Base-by-base conservation (phyloP, 2,797 vertebrate genomes). In the Pogoniulus pusillus region DNA sequence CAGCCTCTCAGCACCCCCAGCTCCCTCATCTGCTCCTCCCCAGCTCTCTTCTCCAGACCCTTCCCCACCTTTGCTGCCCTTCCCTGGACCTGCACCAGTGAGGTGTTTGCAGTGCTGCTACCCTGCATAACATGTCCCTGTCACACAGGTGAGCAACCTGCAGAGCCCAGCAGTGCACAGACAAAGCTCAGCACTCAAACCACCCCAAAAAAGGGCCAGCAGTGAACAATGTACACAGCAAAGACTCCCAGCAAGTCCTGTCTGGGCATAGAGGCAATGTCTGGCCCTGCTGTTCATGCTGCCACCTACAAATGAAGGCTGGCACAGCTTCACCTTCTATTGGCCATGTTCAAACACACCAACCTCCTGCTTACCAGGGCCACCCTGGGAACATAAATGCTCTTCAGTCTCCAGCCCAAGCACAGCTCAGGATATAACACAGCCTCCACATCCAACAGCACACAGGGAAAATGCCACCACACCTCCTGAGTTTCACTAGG, bases 261-360 rank as follows among this genome's bases (percentile, higher is more conserved):
- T 1, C 64, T 1, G 8, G 17, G 41, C 68, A n/a, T 7, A 8
- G 27, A 35, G 20, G 5, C 41, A 30, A 22, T 5, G 7, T 2
- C 0, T 1, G 0, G 5, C 57, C 8, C 59, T 16, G 32, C 32
- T 0, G 20, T 32, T 53, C 8, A 55, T 16, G 32, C 32, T 0
- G 20, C 32, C 53, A 37, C 39, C 73, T 39, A 66, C n/a, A 53
- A 5, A 37, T 15, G 47, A 53, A 7, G 6, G 71, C 64, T 54
- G 39, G 26, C 49, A 54, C 30, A 0, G 39, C n/a, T 18, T 37
- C 15, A 11, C 24, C 32, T 3, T 47, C 73, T 6, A n/a, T 34
- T 34, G 55, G 9, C 23, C 39, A 24, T 3, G 7, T n/a, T 78
- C 73, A 54, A 37, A 55, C 2, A 9, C 10, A 57, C 6, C 34